Conservation (phyloP, 2,113 vertebrate species). For the Antennarius striatus region DNA sequence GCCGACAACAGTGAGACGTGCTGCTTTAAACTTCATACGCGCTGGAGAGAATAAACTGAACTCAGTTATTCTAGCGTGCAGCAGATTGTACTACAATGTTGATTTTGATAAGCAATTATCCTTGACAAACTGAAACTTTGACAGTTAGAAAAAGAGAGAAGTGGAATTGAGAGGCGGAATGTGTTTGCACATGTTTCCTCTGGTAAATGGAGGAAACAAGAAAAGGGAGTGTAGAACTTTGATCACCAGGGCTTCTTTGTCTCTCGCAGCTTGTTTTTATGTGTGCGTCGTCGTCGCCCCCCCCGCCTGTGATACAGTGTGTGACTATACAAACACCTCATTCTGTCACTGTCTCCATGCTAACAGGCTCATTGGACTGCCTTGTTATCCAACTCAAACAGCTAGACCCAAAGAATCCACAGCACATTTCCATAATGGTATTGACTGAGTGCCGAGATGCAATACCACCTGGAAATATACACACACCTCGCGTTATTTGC, state of each 20-base stretch:
- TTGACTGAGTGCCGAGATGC: slow-evolving; percentile 63
- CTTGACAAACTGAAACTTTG: slow-evolving; percentile 29
- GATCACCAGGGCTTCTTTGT: slow-evolving; percentile 27
- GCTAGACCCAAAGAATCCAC: slow-evolving; percentile 43
- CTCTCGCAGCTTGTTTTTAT: slow-evolving; percentile 7
- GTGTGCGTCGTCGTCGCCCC: neutral
- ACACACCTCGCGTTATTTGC: slow-evolving; percentile 59
- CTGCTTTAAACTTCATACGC: neutral
- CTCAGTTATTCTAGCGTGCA: slow-evolving; percentile 14
- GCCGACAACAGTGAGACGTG: neutral
- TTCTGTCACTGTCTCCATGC: slow-evolving; percentile 64
- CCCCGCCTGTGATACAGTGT: slow-evolving; percentile 39
- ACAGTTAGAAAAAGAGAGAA: slow-evolving; percentile 12
- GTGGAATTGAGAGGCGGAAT: neutral
- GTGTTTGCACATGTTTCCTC: slow-evolving; percentile 38
- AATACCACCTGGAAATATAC: slow-evolving; percentile 29
- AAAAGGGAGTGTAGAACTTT: slow-evolving; percentile 34
- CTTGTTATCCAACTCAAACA: slow-evolving; percentile 71
- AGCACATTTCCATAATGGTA: slow-evolving; percentile 74
- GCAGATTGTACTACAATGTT: slow-evolving; percentile 12
- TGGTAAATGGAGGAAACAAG: slow-evolving; percentile 36
- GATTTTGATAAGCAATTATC: slow-evolving; percentile 41
- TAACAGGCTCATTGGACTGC: slow-evolving; percentile 60
- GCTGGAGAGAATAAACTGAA: slow-evolving; percentile 7
- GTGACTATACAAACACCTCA: slow-evolving; percentile 64